These are phyloP conservation scores for Phortica okadai DNA, from an alignment of 2,888 invertebrate genomes.

Conservation along the genomic window DNA sequence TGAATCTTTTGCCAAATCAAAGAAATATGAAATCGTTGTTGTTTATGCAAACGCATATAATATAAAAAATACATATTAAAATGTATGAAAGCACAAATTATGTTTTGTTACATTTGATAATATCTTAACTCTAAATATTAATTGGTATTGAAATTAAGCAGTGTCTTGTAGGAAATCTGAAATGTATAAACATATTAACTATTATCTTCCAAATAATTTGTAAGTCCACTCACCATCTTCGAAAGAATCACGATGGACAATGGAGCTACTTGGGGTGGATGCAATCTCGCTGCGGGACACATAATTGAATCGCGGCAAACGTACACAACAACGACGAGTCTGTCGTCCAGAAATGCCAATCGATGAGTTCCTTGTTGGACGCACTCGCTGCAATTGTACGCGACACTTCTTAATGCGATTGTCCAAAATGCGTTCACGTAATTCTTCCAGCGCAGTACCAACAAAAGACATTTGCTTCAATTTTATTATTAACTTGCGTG, in stretches of 20 bases:
- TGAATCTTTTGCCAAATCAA: no score
- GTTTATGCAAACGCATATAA: no score
- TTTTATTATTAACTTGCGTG: slow-evolving; percentile 61
- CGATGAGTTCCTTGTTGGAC: background rate
- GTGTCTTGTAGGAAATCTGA: background rate
- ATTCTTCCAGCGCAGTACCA: slow-evolving; percentile 42
- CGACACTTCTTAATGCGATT: slow-evolving; percentile 63
- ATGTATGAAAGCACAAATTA: background rate
- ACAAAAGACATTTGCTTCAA: slow-evolving; percentile 59
- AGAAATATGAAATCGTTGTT: no score
- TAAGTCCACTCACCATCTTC: slow-evolving; percentile 37
- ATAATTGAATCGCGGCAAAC: slow-evolving; percentile 63
- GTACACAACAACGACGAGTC: slow-evolving; percentile 61
- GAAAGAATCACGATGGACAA: slow-evolving; percentile 54
- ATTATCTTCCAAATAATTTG: background rate
- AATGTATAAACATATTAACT: background rate
- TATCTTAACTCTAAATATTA: slow-evolving; percentile 46
- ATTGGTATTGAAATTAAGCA: background rate
- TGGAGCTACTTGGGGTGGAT: slow-evolving; percentile 62
- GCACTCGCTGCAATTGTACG: slow-evolving; percentile 57
- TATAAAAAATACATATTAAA: no score
- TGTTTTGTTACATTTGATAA: background rate
- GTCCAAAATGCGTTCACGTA: slow-evolving; percentile 48
- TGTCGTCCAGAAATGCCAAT: background rate
- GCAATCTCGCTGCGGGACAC: slow-evolving; percentile 60